These are phyloP conservation scores for Aegithalos caudatus DNA, from an alignment of 2,113 vertebrate species.

Conservation along the genomic window DNA sequence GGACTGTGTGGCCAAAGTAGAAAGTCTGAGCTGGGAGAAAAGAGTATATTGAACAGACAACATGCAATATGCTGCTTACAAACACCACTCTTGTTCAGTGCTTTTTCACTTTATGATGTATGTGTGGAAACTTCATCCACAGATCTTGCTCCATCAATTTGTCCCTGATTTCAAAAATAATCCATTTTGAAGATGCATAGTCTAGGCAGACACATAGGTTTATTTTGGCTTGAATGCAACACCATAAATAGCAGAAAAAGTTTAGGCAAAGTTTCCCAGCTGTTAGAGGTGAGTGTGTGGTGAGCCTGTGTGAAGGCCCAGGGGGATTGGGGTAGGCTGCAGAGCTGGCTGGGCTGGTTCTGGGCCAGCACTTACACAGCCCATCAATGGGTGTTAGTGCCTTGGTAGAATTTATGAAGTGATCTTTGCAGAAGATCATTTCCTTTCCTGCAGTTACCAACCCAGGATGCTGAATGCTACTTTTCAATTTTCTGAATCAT, in stretches of 20 bases:
- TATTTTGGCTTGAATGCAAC: not conserved
- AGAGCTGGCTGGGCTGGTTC: not conserved
- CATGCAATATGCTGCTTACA: not conserved
- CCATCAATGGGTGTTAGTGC: not conserved
- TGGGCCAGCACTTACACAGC: not conserved
- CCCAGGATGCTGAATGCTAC: not conserved
- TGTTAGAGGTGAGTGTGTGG: not conserved
- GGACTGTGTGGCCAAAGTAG: not conserved
- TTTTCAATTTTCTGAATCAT: not conserved
- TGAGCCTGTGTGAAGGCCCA: not conserved
- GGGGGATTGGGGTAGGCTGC: not conserved
- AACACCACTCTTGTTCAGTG: not conserved
- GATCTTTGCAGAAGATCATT: not conserved
- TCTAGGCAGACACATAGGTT: not conserved
- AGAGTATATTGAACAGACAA: not conserved
- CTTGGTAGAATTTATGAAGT: not conserved
- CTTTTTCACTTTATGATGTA: not conserved
- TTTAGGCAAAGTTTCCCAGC: not conserved
- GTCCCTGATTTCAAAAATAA: not conserved
- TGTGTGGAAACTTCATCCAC: not conserved
- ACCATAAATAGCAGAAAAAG: not conserved
- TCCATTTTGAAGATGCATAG: not conserved
- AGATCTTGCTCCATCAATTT: not conserved
- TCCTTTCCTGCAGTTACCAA: not conserved
- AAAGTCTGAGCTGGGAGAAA: not conserved